Base-by-base conservation (phyloP, 2,797 vertebrate species). In the Catharus ustulatus region DNA sequence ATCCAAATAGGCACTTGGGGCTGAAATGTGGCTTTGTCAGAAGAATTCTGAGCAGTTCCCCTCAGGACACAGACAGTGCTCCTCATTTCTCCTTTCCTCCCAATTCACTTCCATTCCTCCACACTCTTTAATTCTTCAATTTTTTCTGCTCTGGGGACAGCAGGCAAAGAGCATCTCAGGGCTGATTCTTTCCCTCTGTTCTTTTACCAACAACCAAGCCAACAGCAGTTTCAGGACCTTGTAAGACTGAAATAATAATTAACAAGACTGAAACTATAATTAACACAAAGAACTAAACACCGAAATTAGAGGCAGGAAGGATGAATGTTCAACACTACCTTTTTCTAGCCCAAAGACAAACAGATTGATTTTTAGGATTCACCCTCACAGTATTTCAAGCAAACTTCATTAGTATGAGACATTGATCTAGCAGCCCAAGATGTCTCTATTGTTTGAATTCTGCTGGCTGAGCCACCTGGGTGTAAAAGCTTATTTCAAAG, bases 361-460 rank as follows among this genome's bases (percentile, higher is more conserved):
- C 42, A 88, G 74, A 92, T 89, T 84, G 77, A 87, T 90, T 92
- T 92, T 48, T 29, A 76, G 48, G 62, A 61, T 68, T 72, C 73
- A 49, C 51, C 34, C 69, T 61, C 55, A 19, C 0, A 42, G 17
- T 52, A 20, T 61, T 86, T 90, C 7, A 3, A 90, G 58, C 38
- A 79, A 61, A 21, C 82, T 85, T 92, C 82, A 87, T 94, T 89
- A 95, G 26, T 26, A 49, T 23, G 13, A 80, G 84, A 55, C 87
- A 80, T 23, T 72, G 84, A 92, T 94, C 78, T 27, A 26, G n/a
- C 13, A 76, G 49, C 18, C 49, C 2, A 0, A 84, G 78, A 68
- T 55, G 46, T 77, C 38, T 86, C 66, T 3, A 0, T 71, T 46
- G 2, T 85, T 81, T 72, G 40, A 40, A 32, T 71, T 67, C 75